A percentile compares a stretch with the other conserved stretches of the same genome.
phyloP scores from a whole-genome alignment of 2,113 vertebrate species.

The Zootoca vivipara region DNA sequence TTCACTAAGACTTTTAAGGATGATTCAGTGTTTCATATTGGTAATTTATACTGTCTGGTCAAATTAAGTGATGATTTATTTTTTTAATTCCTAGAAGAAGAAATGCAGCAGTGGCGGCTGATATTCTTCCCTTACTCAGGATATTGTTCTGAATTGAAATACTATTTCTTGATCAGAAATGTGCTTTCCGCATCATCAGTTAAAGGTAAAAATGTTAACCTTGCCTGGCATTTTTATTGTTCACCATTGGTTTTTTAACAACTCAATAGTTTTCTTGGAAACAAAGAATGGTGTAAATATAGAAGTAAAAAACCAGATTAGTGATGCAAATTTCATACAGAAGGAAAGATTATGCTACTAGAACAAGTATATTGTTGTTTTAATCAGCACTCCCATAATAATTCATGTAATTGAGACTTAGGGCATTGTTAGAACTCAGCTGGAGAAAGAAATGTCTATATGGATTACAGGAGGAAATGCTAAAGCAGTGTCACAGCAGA shows the following conservation, averaged over 20 bases:
- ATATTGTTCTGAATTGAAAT: slow-evolving; percentile 47
- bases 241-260: slow-evolving; percentile 47
- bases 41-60: slow-evolving; percentile 17
- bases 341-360: slow-evolving; percentile 65
- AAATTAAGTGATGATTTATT: slow-evolving; percentile 45
- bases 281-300: slow-evolving; percentile 45
- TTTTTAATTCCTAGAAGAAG: slow-evolving; percentile 21
- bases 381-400: slow-evolving; percentile 68
- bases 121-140: slow-evolving; percentile 39
- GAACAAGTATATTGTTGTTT: slow-evolving; percentile 68
- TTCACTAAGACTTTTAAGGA: slow-evolving; percentile 16
- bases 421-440: slow-evolving; percentile 59
- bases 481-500: slow-evolving; percentile 69
- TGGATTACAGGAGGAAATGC: slow-evolving; percentile 69
- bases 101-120: slow-evolving; percentile 39
- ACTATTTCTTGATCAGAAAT: slow-evolving; percentile 48
- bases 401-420: slow-evolving; percentile 74
- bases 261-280: slow-evolving; percentile 50
- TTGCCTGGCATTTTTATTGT: slow-evolving; percentile 48
- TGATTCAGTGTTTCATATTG: slow-evolving; percentile 41
- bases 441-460: slow-evolving; percentile 67
- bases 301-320: slow-evolving; percentile 55
- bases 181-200: slow-evolving; percentile 25
- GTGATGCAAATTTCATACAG: slow-evolving; percentile 59
- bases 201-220: slow-evolving; percentile 38